Percentiles rank a stretch among this genome's conserved stretches.
Conservation (phyloP, 2,888 invertebrate species). For the Drosophila hamatofila region DNA sequence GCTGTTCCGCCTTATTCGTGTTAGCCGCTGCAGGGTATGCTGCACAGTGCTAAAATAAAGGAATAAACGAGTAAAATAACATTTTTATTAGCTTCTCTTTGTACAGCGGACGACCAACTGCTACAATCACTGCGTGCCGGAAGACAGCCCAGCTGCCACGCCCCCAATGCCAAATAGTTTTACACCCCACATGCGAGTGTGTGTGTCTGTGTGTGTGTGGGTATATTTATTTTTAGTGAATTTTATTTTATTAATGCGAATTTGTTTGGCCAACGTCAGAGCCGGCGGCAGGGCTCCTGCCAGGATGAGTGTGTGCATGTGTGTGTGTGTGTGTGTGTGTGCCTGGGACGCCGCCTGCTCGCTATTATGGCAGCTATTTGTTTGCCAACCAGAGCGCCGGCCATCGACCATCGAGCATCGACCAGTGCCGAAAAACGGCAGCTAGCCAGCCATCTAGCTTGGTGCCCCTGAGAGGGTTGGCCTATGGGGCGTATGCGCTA, state of each 20-base stretch:
- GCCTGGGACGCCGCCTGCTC: constrained; percentile 47
- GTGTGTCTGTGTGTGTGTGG: constrained; percentile 3
- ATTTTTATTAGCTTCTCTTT: constrained; percentile 60
- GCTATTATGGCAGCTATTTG: constrained; percentile 75
- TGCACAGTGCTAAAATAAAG: neutral
- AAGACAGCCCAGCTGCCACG: constrained; percentile 37
- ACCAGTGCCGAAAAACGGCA: constrained; percentile 12
- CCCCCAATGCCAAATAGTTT: constrained; percentile 65
- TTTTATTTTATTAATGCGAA: constrained; percentile 72
- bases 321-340: constrained; percentile 11
- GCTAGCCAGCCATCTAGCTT: neutral
- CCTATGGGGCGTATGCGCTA: constrained; percentile 68
- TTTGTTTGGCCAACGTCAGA: constrained; percentile 49
- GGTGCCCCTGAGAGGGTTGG: constrained; percentile 10
- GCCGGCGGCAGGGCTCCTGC: constrained; percentile 1
- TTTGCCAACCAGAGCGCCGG: constrained; percentile 45
- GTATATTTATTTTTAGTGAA: constrained; percentile 21
- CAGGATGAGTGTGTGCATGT: constrained; percentile 28
- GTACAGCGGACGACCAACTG: constrained; percentile 22
- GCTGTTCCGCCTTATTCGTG: neutral
- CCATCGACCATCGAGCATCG: constrained; percentile 14
- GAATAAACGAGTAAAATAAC: constrained; percentile 1
- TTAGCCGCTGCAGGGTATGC: constrained; percentile 10
- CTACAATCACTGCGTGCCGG: constrained; percentile 20
- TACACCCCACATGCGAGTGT: constrained; percentile 7